Evolutionary conservation across 2,888 invertebrate genomes (phyloP), one percentile per base, ranked within the genome.

Genomic region (Prenolepis imparis): DNA sequence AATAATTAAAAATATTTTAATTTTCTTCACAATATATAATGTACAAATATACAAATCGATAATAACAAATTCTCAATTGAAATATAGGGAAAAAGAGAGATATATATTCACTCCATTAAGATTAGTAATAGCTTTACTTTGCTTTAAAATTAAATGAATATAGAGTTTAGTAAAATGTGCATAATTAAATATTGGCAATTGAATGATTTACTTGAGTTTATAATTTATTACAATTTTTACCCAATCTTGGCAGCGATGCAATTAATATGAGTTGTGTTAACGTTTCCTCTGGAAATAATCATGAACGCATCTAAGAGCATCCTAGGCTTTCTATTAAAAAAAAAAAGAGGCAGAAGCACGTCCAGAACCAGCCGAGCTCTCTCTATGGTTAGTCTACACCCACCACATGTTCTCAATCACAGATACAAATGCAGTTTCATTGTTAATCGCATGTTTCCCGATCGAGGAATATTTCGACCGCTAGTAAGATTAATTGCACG

Each of bases 291-390:
- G 86, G 57, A 84, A 52, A 68, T 77, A 77, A 85, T 68, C 70
- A 84, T 78, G 83, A 67, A 87, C 85, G 87, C 86, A 89, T 93
- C 92, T 94, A 92, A 91, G 93, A 93, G 93, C 93, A 92, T 93
- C 94, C 92, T 93, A 93, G 93, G 92, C 93, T 90, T 90, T 90
- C 85, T 84, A 48, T 85, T 83, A 74, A 85, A 88, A 82, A 67
- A n/a, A 83, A 87, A 78, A 81, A 89, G 83, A 82, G 81, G 80
- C 66, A 85, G 81, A 89, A 89, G 88, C 88, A 89, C 78, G 84
- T 86, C 61, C 83, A 84, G 67, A 83, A n/a, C 57, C 84, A 86
- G 89, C 87, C 83, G 86, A 84, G 87, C 84, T 78, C 28, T 82
- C 67, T 78, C 78, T 78, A 78, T 68, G 82, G 82, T 82, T 64